These are phyloP conservation scores for Gulo gulo DNA, from an alignment of 2,113 vertebrate species.

Conservation along the genomic window DNA sequence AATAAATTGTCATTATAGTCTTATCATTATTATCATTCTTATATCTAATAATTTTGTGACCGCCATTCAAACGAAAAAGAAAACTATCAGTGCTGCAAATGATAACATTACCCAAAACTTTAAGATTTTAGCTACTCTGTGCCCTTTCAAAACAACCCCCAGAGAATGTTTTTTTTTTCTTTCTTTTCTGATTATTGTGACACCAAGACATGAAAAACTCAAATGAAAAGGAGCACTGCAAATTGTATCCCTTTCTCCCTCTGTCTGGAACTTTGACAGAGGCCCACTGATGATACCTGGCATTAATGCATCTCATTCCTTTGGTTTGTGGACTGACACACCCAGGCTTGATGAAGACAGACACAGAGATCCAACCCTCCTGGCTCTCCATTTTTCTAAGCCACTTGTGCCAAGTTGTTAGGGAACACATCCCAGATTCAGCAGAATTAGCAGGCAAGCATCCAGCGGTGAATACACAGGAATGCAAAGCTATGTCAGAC, in stretches of 20 bases:
- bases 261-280: background rate
- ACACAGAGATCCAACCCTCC: background rate
- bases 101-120: background rate
- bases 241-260: background rate
- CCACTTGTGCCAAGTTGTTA: conserved; percentile 44
- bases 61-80: background rate
- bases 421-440: conserved; percentile 38
- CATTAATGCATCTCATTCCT: background rate
- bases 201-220: background rate
- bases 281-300: background rate
- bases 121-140: background rate
- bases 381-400: conserved; percentile 6
- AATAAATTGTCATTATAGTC: background rate
- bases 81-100: background rate
- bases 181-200: background rate
- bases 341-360: background rate
- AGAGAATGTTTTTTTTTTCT: background rate
- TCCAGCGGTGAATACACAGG: background rate
- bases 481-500: conserved; percentile 39
- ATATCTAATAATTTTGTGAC: background rate
- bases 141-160: background rate
- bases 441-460: conserved; percentile 27
- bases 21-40: background rate
- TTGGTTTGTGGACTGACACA: background rate
- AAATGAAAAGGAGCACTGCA: background rate